These are phyloP conservation scores for Plestiodon gilberti DNA, from an alignment of 2,113 vertebrate species.

Conservation along the genomic window DNA sequence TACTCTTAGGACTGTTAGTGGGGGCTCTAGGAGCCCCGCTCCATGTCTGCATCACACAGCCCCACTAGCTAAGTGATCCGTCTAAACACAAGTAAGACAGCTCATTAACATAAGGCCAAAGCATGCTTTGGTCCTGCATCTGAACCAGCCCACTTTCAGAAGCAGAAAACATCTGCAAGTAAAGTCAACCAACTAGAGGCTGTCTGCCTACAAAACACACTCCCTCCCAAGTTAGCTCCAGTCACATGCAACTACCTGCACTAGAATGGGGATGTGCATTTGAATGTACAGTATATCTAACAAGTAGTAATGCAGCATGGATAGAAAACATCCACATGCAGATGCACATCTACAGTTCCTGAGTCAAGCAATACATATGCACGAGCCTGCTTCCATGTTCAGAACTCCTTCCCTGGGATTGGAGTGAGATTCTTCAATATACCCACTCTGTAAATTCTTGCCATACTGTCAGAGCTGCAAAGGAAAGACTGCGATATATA, in stretches of 20 bases:
- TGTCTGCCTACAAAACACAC: neutral
- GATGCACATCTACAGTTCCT: neutral
- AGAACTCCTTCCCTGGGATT: neutral
- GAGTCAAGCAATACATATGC: neutral
- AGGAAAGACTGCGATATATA: neutral
- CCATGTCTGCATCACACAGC: too few relatives aligned
- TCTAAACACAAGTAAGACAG: too few relatives aligned
- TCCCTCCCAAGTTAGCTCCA: neutral
- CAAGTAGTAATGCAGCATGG: neutral
- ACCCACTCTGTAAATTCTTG: neutral
- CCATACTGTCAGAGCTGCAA: neutral
- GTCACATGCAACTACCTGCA: neutral
- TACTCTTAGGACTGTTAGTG: too few relatives aligned
- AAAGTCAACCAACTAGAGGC: neutral
- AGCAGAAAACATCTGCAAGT: neutral
- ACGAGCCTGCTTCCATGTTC: neutral
- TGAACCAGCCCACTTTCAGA: neutral
- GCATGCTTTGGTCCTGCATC: neutral
- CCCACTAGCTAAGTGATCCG: too few relatives aligned
- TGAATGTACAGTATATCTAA: neutral
- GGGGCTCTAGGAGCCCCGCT: too few relatives aligned
- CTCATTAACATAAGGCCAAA: too few relatives aligned
- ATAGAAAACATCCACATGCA: neutral
- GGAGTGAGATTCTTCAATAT: neutral
- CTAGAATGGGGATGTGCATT: neutral